phyloP scores from a whole-genome alignment of 2,113 vertebrate species.

The Nesoenas mayeri region DNA sequence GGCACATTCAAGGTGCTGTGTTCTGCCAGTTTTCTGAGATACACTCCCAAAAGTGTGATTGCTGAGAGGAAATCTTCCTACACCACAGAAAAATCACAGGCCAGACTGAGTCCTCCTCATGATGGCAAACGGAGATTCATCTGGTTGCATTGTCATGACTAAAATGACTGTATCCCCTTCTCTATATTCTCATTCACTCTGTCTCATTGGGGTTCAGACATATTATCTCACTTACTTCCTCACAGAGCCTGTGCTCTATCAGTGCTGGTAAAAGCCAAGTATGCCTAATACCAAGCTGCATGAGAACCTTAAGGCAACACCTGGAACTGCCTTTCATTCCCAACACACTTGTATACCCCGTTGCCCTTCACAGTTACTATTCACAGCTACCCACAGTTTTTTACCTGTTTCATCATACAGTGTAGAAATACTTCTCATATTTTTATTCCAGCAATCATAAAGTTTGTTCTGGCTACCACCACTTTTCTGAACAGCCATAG shows the following conservation, averaged over 20 bases:
- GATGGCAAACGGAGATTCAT: not conserved
- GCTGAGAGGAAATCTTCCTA: not conserved
- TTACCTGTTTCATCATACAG: not conserved
- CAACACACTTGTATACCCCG: not conserved
- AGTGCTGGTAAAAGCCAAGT: not conserved
- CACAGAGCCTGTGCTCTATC: not conserved
- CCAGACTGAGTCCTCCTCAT: not conserved
- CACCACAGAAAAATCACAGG: not conserved
- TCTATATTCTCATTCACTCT: not conserved
- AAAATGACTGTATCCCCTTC: not conserved
- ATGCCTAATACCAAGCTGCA: not conserved
- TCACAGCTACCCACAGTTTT: not conserved
- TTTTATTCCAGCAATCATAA: not conserved
- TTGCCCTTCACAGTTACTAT: not conserved
- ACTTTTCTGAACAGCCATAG: not conserved
- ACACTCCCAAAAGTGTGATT: not conserved
- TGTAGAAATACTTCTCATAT: not conserved
- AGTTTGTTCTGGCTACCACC: not conserved
- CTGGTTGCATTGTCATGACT: not conserved
- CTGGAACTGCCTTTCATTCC: not conserved
- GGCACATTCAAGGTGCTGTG: rapidly evolving
- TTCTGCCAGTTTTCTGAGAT: not conserved
- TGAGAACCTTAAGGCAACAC: not conserved
- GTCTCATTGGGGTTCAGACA: not conserved
- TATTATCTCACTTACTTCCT: not conserved